Percentiles rank a stretch among this genome's conserved stretches.
Evolutionary conservation across 1,140 invertebrate species (phyloP).

Genomic region (Zaprionus taronus): DNA sequence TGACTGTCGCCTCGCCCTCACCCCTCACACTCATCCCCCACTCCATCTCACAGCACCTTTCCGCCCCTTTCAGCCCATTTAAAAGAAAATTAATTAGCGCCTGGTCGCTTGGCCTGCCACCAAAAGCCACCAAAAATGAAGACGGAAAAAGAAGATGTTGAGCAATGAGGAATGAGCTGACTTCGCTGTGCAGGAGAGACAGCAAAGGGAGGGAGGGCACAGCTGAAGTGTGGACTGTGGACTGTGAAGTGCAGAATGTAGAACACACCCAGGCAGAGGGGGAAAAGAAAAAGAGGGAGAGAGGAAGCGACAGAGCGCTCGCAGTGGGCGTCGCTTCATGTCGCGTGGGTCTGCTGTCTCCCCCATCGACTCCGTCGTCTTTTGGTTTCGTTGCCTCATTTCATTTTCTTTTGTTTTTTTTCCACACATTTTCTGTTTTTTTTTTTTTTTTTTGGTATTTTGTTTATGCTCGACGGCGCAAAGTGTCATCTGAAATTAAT

Average conservation of each 20-base stretch:
- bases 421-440: background rate
- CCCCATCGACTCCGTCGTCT: constrained; percentile 8
- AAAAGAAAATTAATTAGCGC: constrained; percentile 75
- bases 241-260: background rate
- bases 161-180: constrained; percentile 33
- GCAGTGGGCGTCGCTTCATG: constrained; percentile 38
- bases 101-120: constrained; percentile 66
- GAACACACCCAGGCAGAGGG: background rate
- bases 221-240: background rate
- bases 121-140: constrained; percentile 30
- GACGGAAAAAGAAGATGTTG: constrained; percentile 31
- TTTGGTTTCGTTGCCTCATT: constrained; percentile 40
- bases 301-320: background rate
- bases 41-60: constrained; percentile 50
- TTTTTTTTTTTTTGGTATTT: constrained; percentile 1
- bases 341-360: constrained; percentile 21
- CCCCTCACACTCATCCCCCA: background rate
- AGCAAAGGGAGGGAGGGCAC: background rate
- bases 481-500: constrained; percentile 78
- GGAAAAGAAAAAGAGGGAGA: too few species aligned
- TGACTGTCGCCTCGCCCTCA: constrained; percentile 44
- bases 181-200: background rate
- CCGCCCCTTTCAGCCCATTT: constrained; percentile 55
- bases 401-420: constrained; percentile 7
- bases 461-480: constrained; percentile 48